phyloP scores from a whole-genome alignment of 2,797 vertebrate genomes.

The Garrulus glandarius region DNA sequence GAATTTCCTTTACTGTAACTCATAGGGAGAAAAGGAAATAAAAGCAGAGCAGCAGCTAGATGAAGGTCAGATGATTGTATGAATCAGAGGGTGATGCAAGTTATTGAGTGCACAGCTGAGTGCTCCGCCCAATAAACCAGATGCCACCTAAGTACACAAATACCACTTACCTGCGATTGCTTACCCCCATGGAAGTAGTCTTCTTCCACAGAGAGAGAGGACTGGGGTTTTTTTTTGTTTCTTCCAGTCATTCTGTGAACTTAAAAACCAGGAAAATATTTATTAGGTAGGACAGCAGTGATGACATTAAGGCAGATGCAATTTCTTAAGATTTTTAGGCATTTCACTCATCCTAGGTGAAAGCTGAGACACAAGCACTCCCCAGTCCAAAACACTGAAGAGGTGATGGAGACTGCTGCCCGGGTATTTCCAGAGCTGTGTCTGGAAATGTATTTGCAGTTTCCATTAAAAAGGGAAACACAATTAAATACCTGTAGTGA shows the following conservation, averaged over 20 bases:
- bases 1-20: neutral
- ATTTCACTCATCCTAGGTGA: neutral
- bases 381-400: neutral
- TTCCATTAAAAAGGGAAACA: neutral
- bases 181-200: neutral
- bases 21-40: neutral
- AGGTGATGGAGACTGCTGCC: neutral
- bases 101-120: neutral
- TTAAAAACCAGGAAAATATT: neutral
- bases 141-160: neutral
- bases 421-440: neutral
- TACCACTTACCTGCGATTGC: neutral
- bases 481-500: neutral
- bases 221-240: neutral
- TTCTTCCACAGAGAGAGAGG: neutral
- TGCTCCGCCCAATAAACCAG: neutral
- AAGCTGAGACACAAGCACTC: neutral
- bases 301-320: neutral
- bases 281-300: neutral
- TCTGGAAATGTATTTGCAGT: neutral
- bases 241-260: neutral
- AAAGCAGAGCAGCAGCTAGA: neutral
- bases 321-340: neutral
- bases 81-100: constrained; percentile 48
- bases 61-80: constrained; percentile 35